Conservation (phyloP, 2,113 vertebrate species). For the Cyanistes caeruleus region DNA sequence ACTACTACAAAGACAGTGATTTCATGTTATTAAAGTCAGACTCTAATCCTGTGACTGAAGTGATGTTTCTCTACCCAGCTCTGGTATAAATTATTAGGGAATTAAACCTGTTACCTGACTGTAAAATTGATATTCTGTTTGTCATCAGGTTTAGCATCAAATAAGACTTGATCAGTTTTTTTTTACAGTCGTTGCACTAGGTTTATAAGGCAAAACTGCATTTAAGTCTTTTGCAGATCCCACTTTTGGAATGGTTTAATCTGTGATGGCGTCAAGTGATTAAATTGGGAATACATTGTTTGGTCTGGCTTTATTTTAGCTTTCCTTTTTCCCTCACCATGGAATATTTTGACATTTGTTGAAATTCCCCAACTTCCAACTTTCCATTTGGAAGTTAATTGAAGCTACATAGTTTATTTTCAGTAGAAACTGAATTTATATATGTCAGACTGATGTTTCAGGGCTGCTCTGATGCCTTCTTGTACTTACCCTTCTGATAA, state of each 20-base stretch:
- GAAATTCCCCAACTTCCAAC: neutral
- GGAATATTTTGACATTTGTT: conserved; percentile 46
- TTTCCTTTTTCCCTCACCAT: neutral
- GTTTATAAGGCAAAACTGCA: neutral
- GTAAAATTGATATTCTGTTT: neutral
- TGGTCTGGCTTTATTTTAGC: conserved; percentile 36
- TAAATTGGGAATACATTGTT: neutral
- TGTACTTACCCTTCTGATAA: neutral
- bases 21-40: neutral
- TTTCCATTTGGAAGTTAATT: conserved; percentile 19
- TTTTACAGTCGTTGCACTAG: neutral
- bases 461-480: neutral
- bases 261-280: neutral
- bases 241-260: neutral
- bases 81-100: neutral
- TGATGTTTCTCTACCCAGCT: neutral
- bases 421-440: neutral
- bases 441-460: neutral
- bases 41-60: neutral
- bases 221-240: neutral
- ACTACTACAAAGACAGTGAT: neutral
- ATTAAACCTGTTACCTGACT: neutral
- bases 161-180: neutral
- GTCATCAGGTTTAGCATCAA: neutral
- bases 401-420: conserved; percentile 9